Percentiles rank a stretch among this genome's conserved stretches.
Conservation (phyloP, 2,888 invertebrate genomes). For the Scrobipalpa atriplicella region DNA sequence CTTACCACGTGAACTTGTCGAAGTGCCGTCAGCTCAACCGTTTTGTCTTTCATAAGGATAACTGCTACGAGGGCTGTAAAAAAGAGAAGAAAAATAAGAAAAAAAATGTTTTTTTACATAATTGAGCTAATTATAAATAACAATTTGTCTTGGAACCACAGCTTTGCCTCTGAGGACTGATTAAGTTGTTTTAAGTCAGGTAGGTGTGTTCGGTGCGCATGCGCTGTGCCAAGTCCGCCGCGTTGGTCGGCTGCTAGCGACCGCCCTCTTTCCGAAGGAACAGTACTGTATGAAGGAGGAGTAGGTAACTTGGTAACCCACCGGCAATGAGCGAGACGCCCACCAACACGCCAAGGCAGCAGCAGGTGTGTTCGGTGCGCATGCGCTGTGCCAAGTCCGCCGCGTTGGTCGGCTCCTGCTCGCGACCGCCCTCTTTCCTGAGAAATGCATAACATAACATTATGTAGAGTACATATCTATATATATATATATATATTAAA, state of each 20-base stretch:
- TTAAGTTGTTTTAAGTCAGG: no score
- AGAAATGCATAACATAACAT: slow-evolving; percentile 34
- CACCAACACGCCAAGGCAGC: slow-evolving; percentile 79
- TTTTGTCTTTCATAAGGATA: slow-evolving; percentile 74
- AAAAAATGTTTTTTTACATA: no score
- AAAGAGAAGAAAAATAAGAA: slow-evolving; percentile 27
- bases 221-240: slow-evolving; percentile 61
- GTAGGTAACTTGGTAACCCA: slow-evolving; percentile 37
- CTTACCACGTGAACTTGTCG: slow-evolving; percentile 80
- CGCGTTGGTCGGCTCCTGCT: slow-evolving; percentile 75
- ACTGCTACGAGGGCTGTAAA: slow-evolving; percentile 77
- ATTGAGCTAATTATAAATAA: no score
- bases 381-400: slow-evolving; percentile 61
- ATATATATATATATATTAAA: no score
- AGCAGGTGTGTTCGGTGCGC: slow-evolving; percentile 78
- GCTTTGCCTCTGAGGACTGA: no score
- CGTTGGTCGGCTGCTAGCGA: slow-evolving; percentile 75
- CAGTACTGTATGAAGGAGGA: not conserved
- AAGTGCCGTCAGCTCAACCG: slow-evolving; percentile 70
- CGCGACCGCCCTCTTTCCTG: slow-evolving; percentile 80
- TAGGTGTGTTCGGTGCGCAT: slow-evolving; percentile 76
- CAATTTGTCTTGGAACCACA: no score
- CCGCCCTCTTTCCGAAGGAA: slow-evolving; percentile 76
- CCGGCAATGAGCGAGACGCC: slow-evolving; percentile 81
- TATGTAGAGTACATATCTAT: not conserved